phyloP scores from a whole-genome alignment of 2,888 invertebrate species.

The Tineola bisselliella region DNA sequence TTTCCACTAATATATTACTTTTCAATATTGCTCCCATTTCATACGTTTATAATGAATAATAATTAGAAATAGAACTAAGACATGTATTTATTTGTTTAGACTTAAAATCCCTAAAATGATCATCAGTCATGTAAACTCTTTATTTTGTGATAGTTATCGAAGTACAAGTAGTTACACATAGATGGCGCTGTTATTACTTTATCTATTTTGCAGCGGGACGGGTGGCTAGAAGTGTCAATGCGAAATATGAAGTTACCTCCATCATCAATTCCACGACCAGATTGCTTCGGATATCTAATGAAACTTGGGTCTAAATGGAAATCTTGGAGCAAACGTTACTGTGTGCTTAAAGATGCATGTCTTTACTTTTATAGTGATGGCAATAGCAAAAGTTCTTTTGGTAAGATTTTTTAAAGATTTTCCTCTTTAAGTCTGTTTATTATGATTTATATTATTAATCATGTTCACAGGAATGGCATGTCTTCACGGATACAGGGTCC shows the following conservation, averaged over 20 bases:
- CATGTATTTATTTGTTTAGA: no score
- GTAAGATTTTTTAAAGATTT: conserved; percentile 51
- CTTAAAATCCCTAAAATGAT: no score
- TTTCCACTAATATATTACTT: no score
- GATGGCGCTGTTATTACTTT: background rate
- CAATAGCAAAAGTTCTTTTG: conserved; percentile 87
- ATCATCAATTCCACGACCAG: conserved; percentile 80
- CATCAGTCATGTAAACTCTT: no score
- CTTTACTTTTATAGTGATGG: conserved; percentile 93
- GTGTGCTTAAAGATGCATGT: conserved; percentile 94
- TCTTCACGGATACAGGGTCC: conserved; percentile 92
- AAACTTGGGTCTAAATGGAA: conserved; percentile 88
- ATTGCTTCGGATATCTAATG: conserved; percentile 92
- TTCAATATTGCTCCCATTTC: no score
- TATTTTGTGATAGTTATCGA: background rate
- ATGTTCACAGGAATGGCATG: conserved; percentile 83
- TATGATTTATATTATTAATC: background rate
- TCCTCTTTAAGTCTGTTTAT: background rate
- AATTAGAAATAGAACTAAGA: no score
- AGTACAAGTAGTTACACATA: background rate
- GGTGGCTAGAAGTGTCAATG: conserved; percentile 73
- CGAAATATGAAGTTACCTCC: conserved; percentile 85
- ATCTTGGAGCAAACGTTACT: conserved; percentile 91
- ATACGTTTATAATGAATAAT: no score
- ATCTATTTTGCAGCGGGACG: conserved; percentile 41